Conservation (phyloP, 2,888 invertebrate genomes). For the Abrostola tripartita region DNA sequence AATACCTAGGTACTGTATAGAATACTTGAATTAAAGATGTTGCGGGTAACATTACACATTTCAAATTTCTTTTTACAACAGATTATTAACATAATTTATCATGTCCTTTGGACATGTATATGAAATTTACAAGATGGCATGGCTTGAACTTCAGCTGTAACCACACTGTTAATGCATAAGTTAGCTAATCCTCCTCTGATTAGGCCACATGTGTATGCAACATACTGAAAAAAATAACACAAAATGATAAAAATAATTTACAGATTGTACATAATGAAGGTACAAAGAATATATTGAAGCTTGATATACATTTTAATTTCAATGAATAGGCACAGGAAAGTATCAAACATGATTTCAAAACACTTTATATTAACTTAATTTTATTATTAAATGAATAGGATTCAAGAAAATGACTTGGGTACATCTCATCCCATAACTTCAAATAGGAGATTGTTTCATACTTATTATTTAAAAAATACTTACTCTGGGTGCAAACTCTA, state of each 20-base stretch:
- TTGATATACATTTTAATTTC: background rate
- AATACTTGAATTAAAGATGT: background rate
- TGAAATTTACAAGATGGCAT: constrained; percentile 98
- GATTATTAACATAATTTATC: constrained; percentile 2
- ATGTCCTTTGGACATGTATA: constrained; percentile 93
- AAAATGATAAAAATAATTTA: background rate
- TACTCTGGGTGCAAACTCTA: constrained; percentile 96
- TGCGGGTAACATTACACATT: background rate
- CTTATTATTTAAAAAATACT: constrained; percentile 41
- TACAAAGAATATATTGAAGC: too few relatives aligned
- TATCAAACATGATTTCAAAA: too few relatives aligned
- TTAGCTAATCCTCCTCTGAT: constrained; percentile 98
- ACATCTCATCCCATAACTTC: too few relatives aligned
- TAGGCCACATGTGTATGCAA: constrained; percentile 98
- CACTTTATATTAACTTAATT: too few relatives aligned
- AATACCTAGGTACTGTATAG: too few relatives aligned
- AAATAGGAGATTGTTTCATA: too few relatives aligned
- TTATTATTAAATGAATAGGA: too few relatives aligned
- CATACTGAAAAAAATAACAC: constrained; percentile 87
- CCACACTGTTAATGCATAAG: constrained; percentile 97
- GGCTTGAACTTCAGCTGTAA: constrained; percentile 97
- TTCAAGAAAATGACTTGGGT: too few relatives aligned
- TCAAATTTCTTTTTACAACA: background rate
- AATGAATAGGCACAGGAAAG: background rate
- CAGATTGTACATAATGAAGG: background rate